These are phyloP conservation scores for Cassiopea xamachana DNA, from an alignment of 30 jellyfish, hydroid and myxozoan species.

Conservation along the genomic window DNA sequence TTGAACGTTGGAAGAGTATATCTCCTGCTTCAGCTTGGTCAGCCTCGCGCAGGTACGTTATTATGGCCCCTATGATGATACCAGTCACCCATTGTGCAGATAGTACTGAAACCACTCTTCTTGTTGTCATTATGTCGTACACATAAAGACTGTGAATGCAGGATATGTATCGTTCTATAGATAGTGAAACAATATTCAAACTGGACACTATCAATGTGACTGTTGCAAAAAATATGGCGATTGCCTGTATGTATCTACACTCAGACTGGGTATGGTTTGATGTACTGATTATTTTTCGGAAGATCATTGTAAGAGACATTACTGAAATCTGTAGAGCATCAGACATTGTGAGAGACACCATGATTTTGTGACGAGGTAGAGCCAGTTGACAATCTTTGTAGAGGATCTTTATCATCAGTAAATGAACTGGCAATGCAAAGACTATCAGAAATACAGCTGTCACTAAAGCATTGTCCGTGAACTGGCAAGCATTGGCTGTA, in stretches of 20 bases:
- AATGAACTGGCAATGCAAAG: conserved; percentile 7
- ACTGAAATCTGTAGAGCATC: neutral
- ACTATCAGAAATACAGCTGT: neutral
- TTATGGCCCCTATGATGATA: neutral
- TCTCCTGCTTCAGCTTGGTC: neutral
- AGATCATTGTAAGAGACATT: neutral
- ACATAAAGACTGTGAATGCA: neutral
- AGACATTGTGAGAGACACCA: conserved; percentile 8
- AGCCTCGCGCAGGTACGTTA: neutral
- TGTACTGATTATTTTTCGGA: neutral
- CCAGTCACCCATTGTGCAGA: neutral
- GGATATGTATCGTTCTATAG: neutral
- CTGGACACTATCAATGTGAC: neutral
- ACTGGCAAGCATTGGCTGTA: neutral
- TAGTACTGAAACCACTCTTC: neutral
- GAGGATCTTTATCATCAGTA: neutral
- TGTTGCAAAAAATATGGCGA: neutral
- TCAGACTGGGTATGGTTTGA: neutral
- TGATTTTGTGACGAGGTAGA: conserved; percentile 21
- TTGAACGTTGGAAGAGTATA: neutral
- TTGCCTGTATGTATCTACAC: neutral
- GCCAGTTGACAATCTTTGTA: neutral
- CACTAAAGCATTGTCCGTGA: neutral
- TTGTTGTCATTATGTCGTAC: neutral
- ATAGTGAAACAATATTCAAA: neutral